Evolutionary conservation across 2,113 vertebrate species (phyloP).

Genomic region (Xenopus tropicalis): UCB_Xtro_10.0 CM004443.2:129555501-129556000

Average conservation of each 20-base stretch:
- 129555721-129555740: constrained; percentile 74
- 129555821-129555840: constrained; percentile 83
- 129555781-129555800: constrained; percentile 85
- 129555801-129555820: constrained; percentile 64
- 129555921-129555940: constrained; percentile 84
- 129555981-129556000: constrained; percentile 74
- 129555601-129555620: constrained; percentile 89
- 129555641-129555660: constrained; percentile 86
- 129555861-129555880: constrained; percentile 74
- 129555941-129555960: constrained; percentile 87
- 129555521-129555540: constrained; percentile 85
- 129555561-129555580: constrained; percentile 91
- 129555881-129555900: constrained; percentile 70
- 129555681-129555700: constrained; percentile 72
- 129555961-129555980: constrained; percentile 77
- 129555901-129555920: constrained; percentile 59
- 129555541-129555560: constrained; percentile 89
- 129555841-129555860: constrained; percentile 79
- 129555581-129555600: constrained; percentile 94
- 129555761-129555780: constrained; percentile 80
- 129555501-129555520: constrained; percentile 82
- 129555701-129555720: constrained; percentile 65
- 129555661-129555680: constrained; percentile 72
- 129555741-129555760: constrained; percentile 96
- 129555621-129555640: constrained; percentile 93